Base-by-base conservation (phyloP, 2,113 vertebrate genomes). In the Sinocyclocheilus anshuiensis region DNA sequence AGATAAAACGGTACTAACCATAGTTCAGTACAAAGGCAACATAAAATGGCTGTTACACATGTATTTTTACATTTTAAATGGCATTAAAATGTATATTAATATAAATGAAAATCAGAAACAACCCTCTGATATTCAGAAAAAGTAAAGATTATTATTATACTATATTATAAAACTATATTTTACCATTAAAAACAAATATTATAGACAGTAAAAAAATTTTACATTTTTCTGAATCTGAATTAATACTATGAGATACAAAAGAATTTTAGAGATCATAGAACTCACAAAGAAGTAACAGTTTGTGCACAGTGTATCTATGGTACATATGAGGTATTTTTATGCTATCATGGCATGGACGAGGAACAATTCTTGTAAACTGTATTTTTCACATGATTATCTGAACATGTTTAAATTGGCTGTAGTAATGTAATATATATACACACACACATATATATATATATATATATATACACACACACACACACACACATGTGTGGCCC, bases 301-400 rank as follows among this genome's bases (percentile, higher is more conserved):
- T 53, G 15, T 33, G 29, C 29, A 33, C 29, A 33, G 29, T 29
- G 29, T 53, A 16, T 53, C 50, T 53, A 15, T 53, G 15, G 45
- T 77, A 36, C 36, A 55, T 36, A 26, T 59, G 65, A 80, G 65
- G 84, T 74, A 72, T 24, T 86, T 61, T 48, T 42, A 74, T 36
- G 36, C 22, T 67, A 20, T 33, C 77, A 72, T 63, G 39, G 85
- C 53, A 53, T 74, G 26, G 36, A 45, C 45, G 29, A 45, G 55
- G 24, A n/a, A 15, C 3, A 45, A 50, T 81, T 63, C 26, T 55
- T 50, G n/a, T 63, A 75, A 81, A 86, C 42, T 15, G 22, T 3
- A 45, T 48, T 42, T 72, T 65, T 48, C 22, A 42, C 71, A 42
- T 42, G 4, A 69, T 36, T 15, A 59, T 79, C 22, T 63, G 36